Percentiles rank a stretch among this genome's conserved stretches.
phyloP scores from a whole-genome alignment of 2,888 invertebrate genomes.

The Orchesella flavescens region DNA sequence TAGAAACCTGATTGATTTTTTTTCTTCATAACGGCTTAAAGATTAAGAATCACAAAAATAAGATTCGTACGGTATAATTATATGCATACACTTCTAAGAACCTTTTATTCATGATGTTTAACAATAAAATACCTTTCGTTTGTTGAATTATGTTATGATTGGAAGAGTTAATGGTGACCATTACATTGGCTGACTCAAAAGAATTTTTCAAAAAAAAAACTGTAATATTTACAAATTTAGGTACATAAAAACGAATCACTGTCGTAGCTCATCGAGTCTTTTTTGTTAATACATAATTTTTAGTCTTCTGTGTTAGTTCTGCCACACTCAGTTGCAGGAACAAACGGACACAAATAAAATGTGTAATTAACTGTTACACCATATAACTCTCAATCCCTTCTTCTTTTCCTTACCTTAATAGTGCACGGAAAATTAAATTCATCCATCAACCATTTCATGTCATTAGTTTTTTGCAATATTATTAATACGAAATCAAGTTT shows the following conservation, averaged over 20 bases:
- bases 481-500: background rate
- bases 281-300: conserved; percentile 42
- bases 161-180: conserved; percentile 23
- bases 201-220: conserved; percentile 53
- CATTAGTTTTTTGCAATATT: conserved; percentile 13
- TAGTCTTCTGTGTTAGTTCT: conserved; percentile 34
- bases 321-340: conserved; percentile 20
- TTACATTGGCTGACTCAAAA: conserved; percentile 48
- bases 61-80: conserved; percentile 33
- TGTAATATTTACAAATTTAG: conserved; percentile 47
- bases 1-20: conserved; percentile 51
- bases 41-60: conserved; percentile 33
- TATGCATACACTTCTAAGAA: conserved; percentile 25
- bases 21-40: conserved; percentile 46
- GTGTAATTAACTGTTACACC: background rate
- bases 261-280: conserved; percentile 32
- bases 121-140: conserved; percentile 11
- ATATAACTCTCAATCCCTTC: no score
- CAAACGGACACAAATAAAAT: conserved; percentile 34
- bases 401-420: no score
- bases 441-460: background rate
- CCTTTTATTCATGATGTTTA: conserved; percentile 41
- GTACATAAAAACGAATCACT: conserved; percentile 16
- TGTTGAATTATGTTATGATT: background rate
- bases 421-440: no score